Evolutionary conservation across 1,140 invertebrate species (phyloP).

Genomic region (Whitmania pigra): DNA sequence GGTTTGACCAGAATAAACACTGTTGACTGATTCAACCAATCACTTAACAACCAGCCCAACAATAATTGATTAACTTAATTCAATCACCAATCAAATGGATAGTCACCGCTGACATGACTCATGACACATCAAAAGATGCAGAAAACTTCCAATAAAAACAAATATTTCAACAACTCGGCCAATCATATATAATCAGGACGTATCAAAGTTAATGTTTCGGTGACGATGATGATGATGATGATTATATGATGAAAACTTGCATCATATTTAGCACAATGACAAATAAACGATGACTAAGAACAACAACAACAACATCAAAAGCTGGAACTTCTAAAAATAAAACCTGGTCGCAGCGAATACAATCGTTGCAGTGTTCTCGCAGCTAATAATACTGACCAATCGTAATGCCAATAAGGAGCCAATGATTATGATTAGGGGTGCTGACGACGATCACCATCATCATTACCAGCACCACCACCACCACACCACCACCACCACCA

Average conservation of each 20-base stretch:
- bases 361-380: neutral
- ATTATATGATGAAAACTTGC: neutral
- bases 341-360: neutral
- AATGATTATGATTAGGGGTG: too few species aligned
- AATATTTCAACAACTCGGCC: too few species aligned
- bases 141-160: too few species aligned
- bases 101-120: too few species aligned
- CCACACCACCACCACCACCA: too few species aligned
- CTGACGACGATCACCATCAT: neutral
- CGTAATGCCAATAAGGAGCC: neutral
- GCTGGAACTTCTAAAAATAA: neutral
- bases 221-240: slow-evolving; percentile 1
- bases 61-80: too few species aligned
- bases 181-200: neutral
- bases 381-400: neutral
- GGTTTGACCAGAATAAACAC: too few species aligned
- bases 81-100: too few species aligned
- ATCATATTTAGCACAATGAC: neutral
- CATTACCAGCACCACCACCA: neutral
- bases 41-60: too few species aligned
- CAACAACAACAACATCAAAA: neutral
- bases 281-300: neutral
- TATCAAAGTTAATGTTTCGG: neutral
- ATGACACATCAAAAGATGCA: too few species aligned
- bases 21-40: too few species aligned